These are phyloP conservation scores for Percopsis transmontana DNA, from an alignment of 2,113 vertebrate species.

Conservation along the genomic window DNA sequence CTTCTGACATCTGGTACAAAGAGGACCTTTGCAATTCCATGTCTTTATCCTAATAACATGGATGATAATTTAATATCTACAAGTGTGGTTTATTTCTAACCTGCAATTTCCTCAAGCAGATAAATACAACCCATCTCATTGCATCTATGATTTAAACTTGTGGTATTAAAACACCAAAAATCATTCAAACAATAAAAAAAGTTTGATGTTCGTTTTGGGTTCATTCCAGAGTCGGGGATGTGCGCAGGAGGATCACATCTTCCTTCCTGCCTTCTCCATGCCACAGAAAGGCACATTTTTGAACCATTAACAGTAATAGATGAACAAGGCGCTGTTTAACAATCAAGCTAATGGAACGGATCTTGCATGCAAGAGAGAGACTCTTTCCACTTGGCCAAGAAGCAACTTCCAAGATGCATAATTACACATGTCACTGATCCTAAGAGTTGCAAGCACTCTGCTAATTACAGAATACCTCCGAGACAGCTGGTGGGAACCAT, in stretches of 20 bases:
- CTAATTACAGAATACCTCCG: constrained; percentile 46
- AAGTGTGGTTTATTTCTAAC: neutral
- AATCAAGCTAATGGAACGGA: constrained; percentile 17
- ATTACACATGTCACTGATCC: constrained; percentile 68
- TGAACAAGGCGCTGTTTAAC: constrained; percentile 19
- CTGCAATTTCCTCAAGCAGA: neutral
- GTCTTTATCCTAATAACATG: neutral
- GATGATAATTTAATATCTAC: neutral
- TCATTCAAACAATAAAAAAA: too few relatives aligned
- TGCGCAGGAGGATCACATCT: constrained; percentile 23
- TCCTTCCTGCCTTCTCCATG: constrained; percentile 23
- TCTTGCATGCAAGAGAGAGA: constrained; percentile 29
- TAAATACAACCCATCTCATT: too few relatives aligned
- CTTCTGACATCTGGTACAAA: neutral
- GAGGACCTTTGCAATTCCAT: neutral
- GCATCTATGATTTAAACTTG: neutral
- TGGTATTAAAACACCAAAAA: constrained; percentile 1
- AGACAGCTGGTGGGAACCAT: constrained; percentile 49
- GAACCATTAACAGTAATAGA: constrained; percentile 42
- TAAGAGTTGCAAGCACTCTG: constrained; percentile 34
- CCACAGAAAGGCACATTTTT: constrained; percentile 17
- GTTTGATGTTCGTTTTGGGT: neutral
- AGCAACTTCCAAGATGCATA: constrained; percentile 49
- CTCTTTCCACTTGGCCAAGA: constrained; percentile 36
- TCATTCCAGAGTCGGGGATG: constrained; percentile 4